Base-by-base conservation (phyloP, 1,140 invertebrate species). In the Venturia canescens region DNA sequence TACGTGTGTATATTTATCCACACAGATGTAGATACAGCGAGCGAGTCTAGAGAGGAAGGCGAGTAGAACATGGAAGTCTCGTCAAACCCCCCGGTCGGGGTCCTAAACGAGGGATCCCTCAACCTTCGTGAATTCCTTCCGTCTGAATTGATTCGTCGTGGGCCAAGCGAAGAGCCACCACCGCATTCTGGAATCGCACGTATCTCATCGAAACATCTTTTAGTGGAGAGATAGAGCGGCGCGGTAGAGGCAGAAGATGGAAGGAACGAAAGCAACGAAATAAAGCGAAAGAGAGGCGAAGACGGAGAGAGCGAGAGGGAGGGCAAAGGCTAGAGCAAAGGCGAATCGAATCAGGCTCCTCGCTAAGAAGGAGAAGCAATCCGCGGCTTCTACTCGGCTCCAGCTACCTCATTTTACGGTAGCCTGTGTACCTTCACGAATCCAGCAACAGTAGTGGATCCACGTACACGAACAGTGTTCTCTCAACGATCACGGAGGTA, bases 131-230 rank as follows among this genome's bases (percentile, higher is more conserved):
- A 66, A 82, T 83, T 80, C 63, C 78, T 80, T 80, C 78, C 78
- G 27, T 70, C 31, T 67, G 78, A 83, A 81, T 81, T 81, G 82
- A 83, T 83, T 83, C 80, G 82, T 83, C 82, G 76, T 83, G 82
- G 72, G 29, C 63, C 63, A 66, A 27, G n/a, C n/a, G 63, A 66
- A 66, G 27, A 66, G 63, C 63, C 16, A 60, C 57, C 21, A 60
- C n/a, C 63, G 13, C 7, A 26, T 66, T 66, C 18, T 66, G 63
- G 63, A 66, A 66, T 66, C 63, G 63, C 23, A 9, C 63, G 63
- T 66, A 66, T 66, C 63, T 66, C 63, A 26, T 66, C 26, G 63
- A 66, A 66, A 66, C 63, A 66, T 66, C 63, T 66, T 18, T 13
- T 0, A 29, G 63, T 29, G 26, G 9, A 60, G 11, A 60, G 57